These are phyloP conservation scores for Eidolon dupreanum DNA, from an alignment of 2,797 vertebrate genomes.

Conservation along the genomic window DNA sequence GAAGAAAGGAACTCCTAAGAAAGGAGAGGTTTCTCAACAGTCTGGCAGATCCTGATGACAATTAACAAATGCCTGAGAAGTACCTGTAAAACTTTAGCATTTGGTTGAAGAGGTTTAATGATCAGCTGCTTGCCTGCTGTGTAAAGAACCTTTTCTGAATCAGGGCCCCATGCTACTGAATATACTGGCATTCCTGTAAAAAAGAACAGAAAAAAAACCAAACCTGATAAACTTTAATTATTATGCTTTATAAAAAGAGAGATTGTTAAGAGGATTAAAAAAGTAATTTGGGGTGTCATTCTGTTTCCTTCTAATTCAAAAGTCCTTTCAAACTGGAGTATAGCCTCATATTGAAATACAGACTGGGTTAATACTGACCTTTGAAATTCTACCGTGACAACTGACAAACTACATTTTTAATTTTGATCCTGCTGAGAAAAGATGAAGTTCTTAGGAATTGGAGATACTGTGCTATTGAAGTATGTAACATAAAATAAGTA, in stretches of 20 bases:
- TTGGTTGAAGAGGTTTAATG: slow-evolving; percentile 97
- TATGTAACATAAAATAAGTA: slow-evolving; percentile 17
- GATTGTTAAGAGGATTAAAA: not conserved
- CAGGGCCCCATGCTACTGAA: slow-evolving; percentile 95
- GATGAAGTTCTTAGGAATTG: slow-evolving; percentile 8
- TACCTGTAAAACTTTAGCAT: slow-evolving; percentile 95
- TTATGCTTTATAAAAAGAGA: not conserved
- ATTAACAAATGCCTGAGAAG: slow-evolving; percentile 17
- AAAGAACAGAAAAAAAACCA: not conserved
- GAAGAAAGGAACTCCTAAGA: slow-evolving; percentile 2
- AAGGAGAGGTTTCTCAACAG: not conserved
- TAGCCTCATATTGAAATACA: not conserved
- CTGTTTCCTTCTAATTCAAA: not conserved
- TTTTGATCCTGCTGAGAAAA: slow-evolving; percentile 31
- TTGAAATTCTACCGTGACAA: not conserved
- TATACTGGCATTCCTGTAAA: slow-evolving; percentile 93
- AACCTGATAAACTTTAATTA: slow-evolving; percentile 18
- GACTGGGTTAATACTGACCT: not conserved
- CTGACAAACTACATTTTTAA: not conserved
- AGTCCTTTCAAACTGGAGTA: not conserved
- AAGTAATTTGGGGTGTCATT: not conserved
- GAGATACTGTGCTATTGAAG: not conserved
- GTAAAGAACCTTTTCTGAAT: slow-evolving; percentile 95
- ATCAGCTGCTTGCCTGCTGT: slow-evolving; percentile 94
- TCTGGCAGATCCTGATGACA: not conserved